Evolutionary conservation across 2,797 vertebrate genomes (phyloP), one percentile per base, ranked within the genome.

Genomic region (Micrastur ruficollis): DNA sequence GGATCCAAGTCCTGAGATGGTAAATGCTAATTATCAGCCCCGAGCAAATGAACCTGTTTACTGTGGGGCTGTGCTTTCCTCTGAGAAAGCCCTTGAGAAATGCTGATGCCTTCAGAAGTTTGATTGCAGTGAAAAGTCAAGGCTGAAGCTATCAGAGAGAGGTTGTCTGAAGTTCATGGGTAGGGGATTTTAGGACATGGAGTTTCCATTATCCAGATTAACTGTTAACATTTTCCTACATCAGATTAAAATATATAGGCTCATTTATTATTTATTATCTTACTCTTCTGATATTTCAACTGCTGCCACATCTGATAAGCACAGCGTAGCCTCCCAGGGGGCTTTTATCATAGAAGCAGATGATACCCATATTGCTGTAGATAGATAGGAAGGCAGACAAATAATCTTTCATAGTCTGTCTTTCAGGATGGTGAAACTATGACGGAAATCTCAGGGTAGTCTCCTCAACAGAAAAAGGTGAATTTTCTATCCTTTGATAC

Each of bases 191-290:
- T 66, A 93, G 80, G 74, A 70, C 79, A 46, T 63, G 62, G 92
- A 85, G 65, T 70, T 65, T 96, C 75, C 83, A 59, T 93, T 96
- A 96, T 91, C 86, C 87, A 94, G 75, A 95, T 96, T 97, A 98
- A 92, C 94, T 94, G 97, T 97, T 96, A 96, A 95, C 66, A 40
- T 95, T 97, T 96, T 84, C 81, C 59, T 80, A 78, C 83, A 94
- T 96, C 90, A 68, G 97, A 95, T 96, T 97, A 95, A 94, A 93
- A 97, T 96, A 97, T 96, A 94, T 90, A 90, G 91, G 56, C 84
- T 96, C 84, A 93, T 97, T 96, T 97, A 97, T 97, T 97, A 97
- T 98, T 97, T 97, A 98, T 93, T 89, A 78, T 95, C 75, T 94
- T 95, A 36, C 80, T 81, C 11, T 34, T 95, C 95, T 97, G 93